These are phyloP conservation scores for Sebastiscus tertius DNA, from an alignment of 2,797 vertebrate genomes.

Conservation along the genomic window DNA sequence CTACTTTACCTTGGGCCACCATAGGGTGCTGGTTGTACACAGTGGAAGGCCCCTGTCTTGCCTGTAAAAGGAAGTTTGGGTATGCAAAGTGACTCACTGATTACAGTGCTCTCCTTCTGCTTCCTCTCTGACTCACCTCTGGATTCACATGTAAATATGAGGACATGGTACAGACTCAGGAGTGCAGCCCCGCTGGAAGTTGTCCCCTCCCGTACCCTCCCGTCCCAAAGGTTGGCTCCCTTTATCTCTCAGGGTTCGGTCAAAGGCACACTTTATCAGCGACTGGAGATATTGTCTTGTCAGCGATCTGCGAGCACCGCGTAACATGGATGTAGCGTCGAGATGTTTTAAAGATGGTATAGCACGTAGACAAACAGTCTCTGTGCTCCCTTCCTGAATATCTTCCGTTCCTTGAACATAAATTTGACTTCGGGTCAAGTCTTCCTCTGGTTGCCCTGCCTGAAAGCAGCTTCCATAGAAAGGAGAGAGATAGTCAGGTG, in stretches of 20 bases:
- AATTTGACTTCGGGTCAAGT: conserved; percentile 58
- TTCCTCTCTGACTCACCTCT: conserved; percentile 69
- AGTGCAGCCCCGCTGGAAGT: conserved; percentile 9
- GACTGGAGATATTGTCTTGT: conserved; percentile 47
- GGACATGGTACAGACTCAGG: conserved; percentile 29
- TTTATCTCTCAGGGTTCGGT: conserved; percentile 62
- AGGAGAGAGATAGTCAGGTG: conserved; percentile 73
- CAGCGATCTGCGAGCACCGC: conserved; percentile 8
- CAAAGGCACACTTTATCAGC: conserved; percentile 61
- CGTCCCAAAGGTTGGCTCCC: conserved; percentile 60
- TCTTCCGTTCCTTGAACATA: conserved; percentile 50
- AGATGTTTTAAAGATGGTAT: conserved; percentile 35
- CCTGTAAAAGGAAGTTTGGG: conserved; percentile 76
- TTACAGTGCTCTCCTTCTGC: conserved; percentile 57
- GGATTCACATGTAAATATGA: conserved; percentile 70
- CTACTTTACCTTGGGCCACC: conserved; percentile 36
- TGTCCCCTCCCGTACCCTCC: conserved; percentile 57
- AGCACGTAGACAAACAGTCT: conserved; percentile 40
- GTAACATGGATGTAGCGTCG: conserved; percentile 9
- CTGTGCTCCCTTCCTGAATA: conserved; percentile 27
- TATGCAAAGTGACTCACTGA: conserved; percentile 69
- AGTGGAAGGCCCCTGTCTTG: conserved; percentile 27
- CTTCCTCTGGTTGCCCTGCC: conserved; percentile 48
- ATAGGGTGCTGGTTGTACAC: conserved; percentile 34
- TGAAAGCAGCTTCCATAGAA: conserved; percentile 62